These are phyloP conservation scores for Brachyopa scutellaris DNA, from an alignment of 2,888 invertebrate genomes.

Conservation along the genomic window DNA sequence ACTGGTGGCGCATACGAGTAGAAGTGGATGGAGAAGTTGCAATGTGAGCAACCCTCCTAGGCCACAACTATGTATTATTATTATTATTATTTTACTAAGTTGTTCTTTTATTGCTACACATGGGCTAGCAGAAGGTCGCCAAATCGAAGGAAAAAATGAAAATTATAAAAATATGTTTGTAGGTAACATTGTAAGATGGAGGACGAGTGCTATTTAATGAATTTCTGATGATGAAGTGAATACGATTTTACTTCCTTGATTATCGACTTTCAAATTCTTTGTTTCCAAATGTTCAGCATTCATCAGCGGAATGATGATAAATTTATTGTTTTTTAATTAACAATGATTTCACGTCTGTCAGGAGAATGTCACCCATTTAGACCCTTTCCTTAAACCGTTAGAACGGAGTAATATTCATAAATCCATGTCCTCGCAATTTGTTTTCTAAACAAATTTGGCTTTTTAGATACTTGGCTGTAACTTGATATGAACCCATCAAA, in stretches of 20 bases:
- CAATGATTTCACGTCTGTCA: too few species aligned
- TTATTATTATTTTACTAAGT: conserved; percentile 16
- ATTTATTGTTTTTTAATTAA: too few species aligned
- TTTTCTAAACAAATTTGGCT: too few species aligned
- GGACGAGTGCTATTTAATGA: conserved; percentile 43
- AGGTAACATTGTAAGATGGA: conserved; percentile 21
- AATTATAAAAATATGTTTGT: background rate
- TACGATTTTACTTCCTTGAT: conserved; percentile 21
- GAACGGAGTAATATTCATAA: too few species aligned
- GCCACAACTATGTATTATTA: conserved; percentile 48
- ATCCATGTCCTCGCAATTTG: too few species aligned
- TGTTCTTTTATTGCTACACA: conserved; percentile 40
- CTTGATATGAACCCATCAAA: too few species aligned
- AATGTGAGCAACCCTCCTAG: conserved; percentile 59
- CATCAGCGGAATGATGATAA: too few species aligned
- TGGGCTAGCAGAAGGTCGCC: conserved; percentile 50
- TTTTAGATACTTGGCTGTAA: too few species aligned
- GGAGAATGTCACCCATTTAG: too few species aligned
- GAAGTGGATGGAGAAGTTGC: conserved; percentile 53
- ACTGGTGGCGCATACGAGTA: conserved; percentile 6
- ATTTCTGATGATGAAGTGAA: background rate
- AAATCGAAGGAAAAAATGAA: conserved; percentile 32
- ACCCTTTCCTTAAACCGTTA: too few species aligned
- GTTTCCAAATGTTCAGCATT: too few species aligned
- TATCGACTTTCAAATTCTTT: background rate